phyloP scores from a whole-genome alignment of 1,140 invertebrate genomes.

The Frieseomelitta varia region DNA sequence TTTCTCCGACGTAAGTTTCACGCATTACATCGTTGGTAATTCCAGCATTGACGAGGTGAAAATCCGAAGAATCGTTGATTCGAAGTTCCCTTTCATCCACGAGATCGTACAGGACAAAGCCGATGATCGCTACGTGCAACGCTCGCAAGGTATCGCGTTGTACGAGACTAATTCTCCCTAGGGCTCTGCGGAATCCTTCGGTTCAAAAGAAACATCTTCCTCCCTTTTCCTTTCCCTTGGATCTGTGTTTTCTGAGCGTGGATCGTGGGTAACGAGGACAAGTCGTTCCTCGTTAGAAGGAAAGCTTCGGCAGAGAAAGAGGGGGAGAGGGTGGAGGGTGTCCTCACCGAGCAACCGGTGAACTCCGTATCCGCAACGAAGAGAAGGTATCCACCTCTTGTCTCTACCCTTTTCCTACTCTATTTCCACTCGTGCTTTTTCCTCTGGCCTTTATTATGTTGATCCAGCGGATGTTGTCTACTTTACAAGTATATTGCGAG shows the following conservation, averaged over 20 bases:
- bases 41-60: too few species aligned
- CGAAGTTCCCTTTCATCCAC: neutral
- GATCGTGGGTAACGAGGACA: conserved; percentile 65
- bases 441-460: conserved; percentile 56
- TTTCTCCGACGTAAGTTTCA: too few species aligned
- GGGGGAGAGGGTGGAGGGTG: neutral
- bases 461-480: conserved; percentile 51
- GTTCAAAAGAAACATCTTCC: conserved; percentile 59
- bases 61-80: neutral
- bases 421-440: conserved; percentile 47
- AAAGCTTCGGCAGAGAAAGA: conserved; percentile 50
- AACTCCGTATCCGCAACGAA: conserved; percentile 46
- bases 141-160: conserved; percentile 11
- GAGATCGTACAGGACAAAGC: neutral
- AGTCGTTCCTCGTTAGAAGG: conserved; percentile 69
- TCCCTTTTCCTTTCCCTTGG: conserved; percentile 44
- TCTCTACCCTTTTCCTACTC: conserved; percentile 43
- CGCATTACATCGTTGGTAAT: too few species aligned
- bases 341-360: conserved; percentile 35
- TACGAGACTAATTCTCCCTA: conserved; percentile 52
- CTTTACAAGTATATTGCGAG: conserved; percentile 52
- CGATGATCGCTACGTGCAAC: neutral
- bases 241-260: conserved; percentile 64
- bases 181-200: conserved; percentile 37
- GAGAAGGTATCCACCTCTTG: conserved; percentile 22